A percentile compares a stretch with the other conserved stretches of the same genome.
Conservation (phyloP, 2,888 invertebrate species). For the Volucella bombylans region DNA sequence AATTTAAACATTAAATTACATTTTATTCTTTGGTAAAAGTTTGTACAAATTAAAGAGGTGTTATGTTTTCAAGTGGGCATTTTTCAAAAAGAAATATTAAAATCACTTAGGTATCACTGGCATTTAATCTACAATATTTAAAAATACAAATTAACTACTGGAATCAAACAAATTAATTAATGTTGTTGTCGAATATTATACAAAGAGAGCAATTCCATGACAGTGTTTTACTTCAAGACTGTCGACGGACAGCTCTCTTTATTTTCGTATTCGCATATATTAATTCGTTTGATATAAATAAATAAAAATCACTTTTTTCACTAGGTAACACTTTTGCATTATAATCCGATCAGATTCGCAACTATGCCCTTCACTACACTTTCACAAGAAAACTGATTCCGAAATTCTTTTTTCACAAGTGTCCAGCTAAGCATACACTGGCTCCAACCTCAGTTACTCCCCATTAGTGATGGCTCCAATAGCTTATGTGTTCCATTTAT, state of each 20-base stretch:
- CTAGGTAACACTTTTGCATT: no score
- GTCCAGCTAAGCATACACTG: neutral
- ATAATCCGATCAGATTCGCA: no score
- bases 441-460: slow-evolving; percentile 20
- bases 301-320: no score
- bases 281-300: slow-evolving; percentile 32
- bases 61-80: no score
- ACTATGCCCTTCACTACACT: slow-evolving; percentile 25
- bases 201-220: slow-evolving; percentile 99
- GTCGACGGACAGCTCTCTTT: slow-evolving; percentile 99
- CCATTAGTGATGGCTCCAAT: slow-evolving; percentile 6
- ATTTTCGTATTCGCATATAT: slow-evolving; percentile 85
- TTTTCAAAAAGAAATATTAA: no score
- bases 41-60: no score
- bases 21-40: no score
- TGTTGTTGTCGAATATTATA: slow-evolving; percentile 90
- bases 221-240: slow-evolving; percentile 97
- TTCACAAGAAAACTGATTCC: slow-evolving; percentile 35
- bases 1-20: no score
- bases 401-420: slow-evolving; percentile 15
- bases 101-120: no score
- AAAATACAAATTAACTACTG: neutral
- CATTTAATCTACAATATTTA: no score
- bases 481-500: slow-evolving; percentile 63
- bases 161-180: slow-evolving; percentile 50